Percentiles rank a stretch among this genome's conserved stretches.
Evolutionary conservation across 2,113 vertebrate genomes (phyloP).

Genomic region (Sorex araneus): DNA sequence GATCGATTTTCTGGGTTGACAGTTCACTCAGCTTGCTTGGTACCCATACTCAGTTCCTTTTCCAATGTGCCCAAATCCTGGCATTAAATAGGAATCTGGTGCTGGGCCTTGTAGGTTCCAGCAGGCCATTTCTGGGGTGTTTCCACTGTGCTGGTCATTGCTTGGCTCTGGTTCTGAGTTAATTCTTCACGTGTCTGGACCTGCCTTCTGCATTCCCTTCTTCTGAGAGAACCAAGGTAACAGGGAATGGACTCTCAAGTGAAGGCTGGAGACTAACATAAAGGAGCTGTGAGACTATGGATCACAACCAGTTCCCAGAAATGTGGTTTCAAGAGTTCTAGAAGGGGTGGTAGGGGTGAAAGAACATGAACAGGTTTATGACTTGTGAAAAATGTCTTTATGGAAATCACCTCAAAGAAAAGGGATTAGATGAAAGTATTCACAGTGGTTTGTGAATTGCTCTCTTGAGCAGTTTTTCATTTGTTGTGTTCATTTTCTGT

Average conservation of each 20-base stretch:
- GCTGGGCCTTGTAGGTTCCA: too few species aligned
- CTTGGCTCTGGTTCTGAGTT: too few species aligned
- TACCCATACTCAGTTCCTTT: too few species aligned
- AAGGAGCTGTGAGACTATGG: neutral
- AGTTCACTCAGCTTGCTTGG: too few species aligned
- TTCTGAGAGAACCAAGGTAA: too few species aligned
- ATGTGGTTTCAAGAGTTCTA: neutral
- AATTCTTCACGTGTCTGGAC: too few species aligned
- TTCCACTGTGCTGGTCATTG: too few species aligned
- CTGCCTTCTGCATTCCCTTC: too few species aligned
- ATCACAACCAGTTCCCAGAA: conserved; percentile 38
- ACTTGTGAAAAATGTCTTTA: neutral
- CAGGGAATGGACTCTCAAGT: neutral
- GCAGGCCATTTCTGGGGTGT: too few species aligned
- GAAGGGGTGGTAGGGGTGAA: neutral
- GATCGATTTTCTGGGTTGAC: too few species aligned
- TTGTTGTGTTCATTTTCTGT: conserved; percentile 29
- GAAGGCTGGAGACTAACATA: neutral
- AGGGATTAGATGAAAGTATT: conserved; percentile 46
- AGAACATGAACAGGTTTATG: neutral
- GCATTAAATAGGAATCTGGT: too few species aligned
- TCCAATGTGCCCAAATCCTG: too few species aligned
- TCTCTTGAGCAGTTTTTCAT: neutral
- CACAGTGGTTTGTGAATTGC: conserved; percentile 20
- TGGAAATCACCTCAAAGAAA: conserved; percentile 62